phyloP scores from a whole-genome alignment of 2,113 vertebrate genomes.

The Podarcis cretensis region DNA sequence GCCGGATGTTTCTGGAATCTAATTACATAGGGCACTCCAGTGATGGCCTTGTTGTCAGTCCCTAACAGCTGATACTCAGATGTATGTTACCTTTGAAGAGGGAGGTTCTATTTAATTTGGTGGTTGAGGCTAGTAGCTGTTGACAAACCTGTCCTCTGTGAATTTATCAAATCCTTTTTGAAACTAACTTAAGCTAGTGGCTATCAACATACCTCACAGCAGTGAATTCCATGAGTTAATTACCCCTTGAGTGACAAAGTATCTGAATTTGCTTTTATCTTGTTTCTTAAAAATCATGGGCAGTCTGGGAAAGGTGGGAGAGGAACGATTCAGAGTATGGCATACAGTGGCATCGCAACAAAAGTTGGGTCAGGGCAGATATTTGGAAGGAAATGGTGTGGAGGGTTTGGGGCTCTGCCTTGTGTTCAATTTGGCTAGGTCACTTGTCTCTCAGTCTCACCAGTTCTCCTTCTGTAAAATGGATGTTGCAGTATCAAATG shows the following conservation, averaged over 20 bases:
- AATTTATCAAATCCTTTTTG: neutral
- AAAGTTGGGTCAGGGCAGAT: neutral
- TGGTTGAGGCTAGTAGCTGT: neutral
- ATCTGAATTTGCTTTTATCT: neutral
- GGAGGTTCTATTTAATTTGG: neutral
- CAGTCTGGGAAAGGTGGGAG: neutral
- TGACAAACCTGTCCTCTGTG: neutral
- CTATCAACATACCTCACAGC: neutral
- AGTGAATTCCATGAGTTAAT: neutral
- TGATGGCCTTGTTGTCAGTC: neutral
- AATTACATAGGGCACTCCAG: neutral
- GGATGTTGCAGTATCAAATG: neutral
- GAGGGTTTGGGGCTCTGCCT: neutral
- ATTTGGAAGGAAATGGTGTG: neutral
- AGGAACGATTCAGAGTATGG: neutral
- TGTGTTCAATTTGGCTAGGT: neutral
- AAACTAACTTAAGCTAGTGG: neutral
- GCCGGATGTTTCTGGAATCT: neutral
- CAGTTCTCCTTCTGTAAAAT: neutral
- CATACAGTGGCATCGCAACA: neutral
- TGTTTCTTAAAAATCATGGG: neutral
- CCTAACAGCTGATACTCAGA: neutral
- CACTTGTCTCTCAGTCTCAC: neutral
- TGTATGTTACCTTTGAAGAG: neutral
- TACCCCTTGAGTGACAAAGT: neutral